Conservation (phyloP, 2,797 vertebrate species). For the Coregonus sp. region DNA sequence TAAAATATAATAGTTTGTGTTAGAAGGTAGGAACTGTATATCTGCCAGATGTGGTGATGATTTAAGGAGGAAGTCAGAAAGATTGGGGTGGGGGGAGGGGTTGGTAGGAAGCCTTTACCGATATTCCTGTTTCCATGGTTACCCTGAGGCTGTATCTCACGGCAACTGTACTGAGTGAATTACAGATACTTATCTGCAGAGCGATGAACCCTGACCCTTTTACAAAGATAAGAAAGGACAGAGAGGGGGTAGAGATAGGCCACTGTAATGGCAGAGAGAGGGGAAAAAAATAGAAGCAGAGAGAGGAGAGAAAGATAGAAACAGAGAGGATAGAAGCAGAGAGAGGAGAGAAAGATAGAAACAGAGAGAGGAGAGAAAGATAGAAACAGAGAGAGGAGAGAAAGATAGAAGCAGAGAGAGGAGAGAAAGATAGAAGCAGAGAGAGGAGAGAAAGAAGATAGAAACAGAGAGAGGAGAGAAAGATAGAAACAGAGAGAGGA, state of each 20-base stretch:
- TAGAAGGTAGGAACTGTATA: no score
- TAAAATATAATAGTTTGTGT: no score
- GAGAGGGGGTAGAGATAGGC: neutral
- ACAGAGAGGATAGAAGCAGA: neutral
- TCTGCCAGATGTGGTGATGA: no score
- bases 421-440: no score
- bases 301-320: neutral
- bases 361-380: neutral
- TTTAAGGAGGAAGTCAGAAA: no score
- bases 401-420: no score
- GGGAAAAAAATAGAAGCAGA: neutral
- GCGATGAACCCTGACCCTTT: conserved; percentile 14
- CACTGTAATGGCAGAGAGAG: no score
- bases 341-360: neutral
- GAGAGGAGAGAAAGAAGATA: no score
- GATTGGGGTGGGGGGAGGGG: no score
- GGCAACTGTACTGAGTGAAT: conserved; percentile 44
- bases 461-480: neutral
- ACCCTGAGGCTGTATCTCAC: conserved; percentile 46
- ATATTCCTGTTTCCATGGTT: conserved; percentile 63
- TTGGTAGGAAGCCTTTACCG: conserved; percentile 28
- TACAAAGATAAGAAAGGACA: neutral
- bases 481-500: no score
- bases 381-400: no score
- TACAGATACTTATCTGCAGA: conserved; percentile 32